These are phyloP conservation scores for Cryptoblepharus egeriae DNA, from an alignment of 2,797 vertebrate genomes.

Conservation along the genomic window DNA sequence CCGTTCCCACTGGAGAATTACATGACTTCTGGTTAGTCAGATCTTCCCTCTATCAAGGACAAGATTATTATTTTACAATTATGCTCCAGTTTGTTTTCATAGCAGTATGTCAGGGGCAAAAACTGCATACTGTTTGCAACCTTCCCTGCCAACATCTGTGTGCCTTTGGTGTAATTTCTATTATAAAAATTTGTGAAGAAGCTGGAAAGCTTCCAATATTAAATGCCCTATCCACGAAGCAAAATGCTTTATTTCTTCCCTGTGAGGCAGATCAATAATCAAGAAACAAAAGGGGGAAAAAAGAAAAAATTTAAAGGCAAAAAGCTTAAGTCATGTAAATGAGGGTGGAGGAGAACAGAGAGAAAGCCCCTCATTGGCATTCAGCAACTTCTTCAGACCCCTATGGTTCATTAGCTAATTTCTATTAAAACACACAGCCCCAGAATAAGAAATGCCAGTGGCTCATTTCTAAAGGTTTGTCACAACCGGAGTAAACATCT, in stretches of 20 bases:
- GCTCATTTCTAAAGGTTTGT: conserved; percentile 75
- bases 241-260: conserved; percentile 76
- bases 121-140: conserved; percentile 9
- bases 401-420: conserved; percentile 70
- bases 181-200: conserved; percentile 27
- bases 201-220: conserved; percentile 60
- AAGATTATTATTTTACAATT: conserved; percentile 36
- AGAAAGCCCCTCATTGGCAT: conserved; percentile 75
- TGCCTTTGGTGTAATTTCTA: conserved; percentile 47
- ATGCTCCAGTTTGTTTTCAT: conserved; percentile 50
- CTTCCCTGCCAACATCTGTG: conserved; percentile 6
- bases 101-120: conserved; percentile 22
- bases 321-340: conserved; percentile 79
- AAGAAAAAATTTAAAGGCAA: conserved; percentile 55
- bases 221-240: conserved; percentile 59
- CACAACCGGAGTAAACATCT: conserved; percentile 73
- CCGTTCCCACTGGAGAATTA: conserved; percentile 44
- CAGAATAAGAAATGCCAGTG: conserved; percentile 68
- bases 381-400: conserved; percentile 62
- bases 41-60: conserved; percentile 47
- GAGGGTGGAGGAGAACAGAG: conserved; percentile 61
- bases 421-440: conserved; percentile 74
- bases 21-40: conserved; percentile 21
- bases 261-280: conserved; percentile 71
- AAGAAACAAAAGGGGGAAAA: conserved; percentile 72